Base-by-base conservation (phyloP, 2,888 invertebrate genomes). In the Ochropleura plecta region DNA sequence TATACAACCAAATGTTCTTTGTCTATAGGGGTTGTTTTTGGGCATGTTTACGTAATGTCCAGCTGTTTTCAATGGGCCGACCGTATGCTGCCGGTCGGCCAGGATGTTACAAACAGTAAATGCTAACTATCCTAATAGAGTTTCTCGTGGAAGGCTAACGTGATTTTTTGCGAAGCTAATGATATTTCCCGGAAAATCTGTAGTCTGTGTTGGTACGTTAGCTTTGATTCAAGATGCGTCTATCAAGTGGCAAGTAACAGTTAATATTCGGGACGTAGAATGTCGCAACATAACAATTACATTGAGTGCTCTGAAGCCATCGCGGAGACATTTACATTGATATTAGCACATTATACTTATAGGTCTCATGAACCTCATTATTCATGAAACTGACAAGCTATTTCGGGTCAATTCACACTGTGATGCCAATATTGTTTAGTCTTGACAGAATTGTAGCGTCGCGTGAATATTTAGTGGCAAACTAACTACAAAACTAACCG, bases 51-150 rank as follows among this genome's bases (percentile, higher is more conserved):
- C 57, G 60, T 70, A 73, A 75, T 48, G 66, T 72, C 64, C 76
- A 73, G 72, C 70, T 72, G 70, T 55, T 71, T 66, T 69, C 63
- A 70, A 79, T 70, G 62, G 66, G 44, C 63, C 48, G 30, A 60
- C 78, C 78, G 72, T 81, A 71, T 84, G 85, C 76, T 72, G 76
- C 63, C 77, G 62, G 74, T 51, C 63, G 59, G 62, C 20, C 76
- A 70, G 63, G 80, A 81, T 82, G 77, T 82, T 84, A 79, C 82
- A 64, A 71, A 66, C 74, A 83, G 86, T 87, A 86, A 88, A 86
- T 84, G 78, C 70, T 84, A 88, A 84, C 67, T 79, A 83, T 68
- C 63, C 60, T 71, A 70, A 78, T 74, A 85, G 81, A 76, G 78
- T 77, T 76, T 66, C 57, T 55, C 40, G 62, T 73, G 20, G 66